Conservation (phyloP, 1,140 invertebrate species). For the Calephelis virginiensis region DNA sequence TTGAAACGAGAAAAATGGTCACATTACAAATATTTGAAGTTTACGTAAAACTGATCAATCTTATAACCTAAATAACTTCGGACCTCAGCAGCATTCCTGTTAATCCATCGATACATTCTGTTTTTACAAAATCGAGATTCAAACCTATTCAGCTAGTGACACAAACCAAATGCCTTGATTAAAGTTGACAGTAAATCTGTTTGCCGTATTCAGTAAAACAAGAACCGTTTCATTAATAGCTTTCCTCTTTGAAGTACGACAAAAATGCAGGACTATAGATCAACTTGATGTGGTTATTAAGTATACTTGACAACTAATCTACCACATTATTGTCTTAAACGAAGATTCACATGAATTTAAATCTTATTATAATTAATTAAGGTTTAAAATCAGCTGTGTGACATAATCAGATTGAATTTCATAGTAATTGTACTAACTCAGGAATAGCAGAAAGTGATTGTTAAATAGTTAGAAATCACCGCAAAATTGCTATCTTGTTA, state of each 20-base stretch:
- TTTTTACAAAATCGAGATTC: slow-evolving; percentile 10
- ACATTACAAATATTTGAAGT: neutral
- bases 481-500: slow-evolving; percentile 32
- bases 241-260: slow-evolving; percentile 25
- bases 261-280: slow-evolving; percentile 34
- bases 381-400: neutral
- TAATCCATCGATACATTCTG: slow-evolving; percentile 2
- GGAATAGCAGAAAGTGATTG: slow-evolving; percentile 34
- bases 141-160: slow-evolving; percentile 12
- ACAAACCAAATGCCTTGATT: slow-evolving; percentile 37
- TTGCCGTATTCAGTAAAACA: slow-evolving; percentile 28
- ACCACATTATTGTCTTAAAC: slow-evolving; percentile 15
- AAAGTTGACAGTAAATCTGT: slow-evolving; percentile 40
- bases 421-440: slow-evolving; percentile 30
- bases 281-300: slow-evolving; percentile 37
- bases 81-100: slow-evolving; percentile 4
- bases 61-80: neutral
- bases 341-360: neutral
- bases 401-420: slow-evolving; percentile 31
- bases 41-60: neutral
- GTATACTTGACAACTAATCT: slow-evolving; percentile 26
- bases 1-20: neutral
- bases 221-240: slow-evolving; percentile 30
- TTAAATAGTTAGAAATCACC: slow-evolving; percentile 28
- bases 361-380: neutral